These are phyloP conservation scores for Cirrhinus mrigala DNA, from an alignment of 2,797 vertebrate genomes.

Conservation along the genomic window DNA sequence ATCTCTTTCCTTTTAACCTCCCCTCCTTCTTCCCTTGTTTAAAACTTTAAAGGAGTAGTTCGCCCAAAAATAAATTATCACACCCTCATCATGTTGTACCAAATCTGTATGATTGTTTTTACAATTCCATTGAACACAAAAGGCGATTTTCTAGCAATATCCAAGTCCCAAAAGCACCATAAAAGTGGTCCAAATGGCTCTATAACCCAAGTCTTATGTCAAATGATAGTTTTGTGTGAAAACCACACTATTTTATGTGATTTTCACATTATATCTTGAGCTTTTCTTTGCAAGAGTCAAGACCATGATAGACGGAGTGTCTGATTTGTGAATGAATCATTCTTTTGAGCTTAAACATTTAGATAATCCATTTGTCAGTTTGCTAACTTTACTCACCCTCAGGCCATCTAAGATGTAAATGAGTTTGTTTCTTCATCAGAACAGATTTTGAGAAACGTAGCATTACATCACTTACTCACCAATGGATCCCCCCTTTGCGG, in stretches of 20 bases:
- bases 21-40: slow-evolving; percentile 65
- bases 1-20: slow-evolving; percentile 64
- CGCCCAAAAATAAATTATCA: neutral
- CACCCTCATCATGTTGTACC: neutral
- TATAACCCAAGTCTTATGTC: neutral
- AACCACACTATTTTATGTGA: neutral
- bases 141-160: neutral
- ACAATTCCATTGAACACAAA: neutral
- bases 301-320: neutral
- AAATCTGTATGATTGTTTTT: neutral
- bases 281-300: neutral
- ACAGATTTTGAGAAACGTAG: neutral
- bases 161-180: neutral
- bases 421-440: neutral
- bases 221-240: neutral
- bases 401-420: neutral
- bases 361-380: neutral
- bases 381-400: neutral
- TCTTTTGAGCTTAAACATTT: neutral
- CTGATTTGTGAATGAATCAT: neutral
- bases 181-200: neutral
- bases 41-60: slow-evolving; percentile 20
- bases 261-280: neutral
- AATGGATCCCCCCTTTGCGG: neutral
- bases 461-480: neutral